Evolutionary conservation across 2,888 invertebrate species (phyloP).

Genomic region (Melanostoma scalare): DNA sequence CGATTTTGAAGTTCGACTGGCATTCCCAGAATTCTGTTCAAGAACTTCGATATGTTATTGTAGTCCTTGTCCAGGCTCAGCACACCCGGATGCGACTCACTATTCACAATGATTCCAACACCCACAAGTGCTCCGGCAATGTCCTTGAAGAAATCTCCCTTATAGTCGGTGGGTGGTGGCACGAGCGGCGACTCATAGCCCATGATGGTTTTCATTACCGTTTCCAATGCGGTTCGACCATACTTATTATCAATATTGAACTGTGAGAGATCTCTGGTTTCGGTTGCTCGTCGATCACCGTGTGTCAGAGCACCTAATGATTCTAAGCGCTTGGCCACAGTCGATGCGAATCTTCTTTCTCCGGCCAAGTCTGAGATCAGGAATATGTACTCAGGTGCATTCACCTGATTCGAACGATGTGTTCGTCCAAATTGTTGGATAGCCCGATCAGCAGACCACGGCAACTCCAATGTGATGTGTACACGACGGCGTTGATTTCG

Average conservation of each 20-base stretch:
- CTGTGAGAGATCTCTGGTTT: conserved; percentile 97
- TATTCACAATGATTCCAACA: conserved; percentile 95
- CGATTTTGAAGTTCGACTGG: conserved; percentile 98
- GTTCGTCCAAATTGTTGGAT: conserved; percentile 99
- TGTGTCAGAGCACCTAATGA: conserved; percentile 98
- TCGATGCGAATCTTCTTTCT: conserved; percentile 97
- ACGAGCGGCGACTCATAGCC: conserved; percentile 93
- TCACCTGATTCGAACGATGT: conserved; percentile 98
- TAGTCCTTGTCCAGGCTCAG: conserved; percentile 95
- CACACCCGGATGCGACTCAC: conserved; percentile 90
- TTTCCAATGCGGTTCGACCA: conserved; percentile 96
- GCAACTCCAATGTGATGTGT: conserved; percentile 98
- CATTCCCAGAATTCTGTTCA: conserved; percentile 98
- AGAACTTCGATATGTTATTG: conserved; percentile 98
- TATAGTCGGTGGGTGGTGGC: conserved; percentile 92
- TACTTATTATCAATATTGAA: conserved; percentile 99
- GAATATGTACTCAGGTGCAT: conserved; percentile 99
- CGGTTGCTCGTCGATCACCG: conserved; percentile 98
- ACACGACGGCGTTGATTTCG: conserved; percentile 96
- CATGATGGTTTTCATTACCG: conserved; percentile 97
- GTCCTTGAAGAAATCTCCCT: conserved; percentile 97
- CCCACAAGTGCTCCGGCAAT: conserved; percentile 97
- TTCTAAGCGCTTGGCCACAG: conserved; percentile 97
- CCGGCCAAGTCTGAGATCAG: conserved; percentile 99
- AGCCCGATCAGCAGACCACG: conserved; percentile 99